These are phyloP conservation scores for Tachystola acroxantha DNA, from an alignment of 2,888 invertebrate genomes.

Conservation along the genomic window DNA sequence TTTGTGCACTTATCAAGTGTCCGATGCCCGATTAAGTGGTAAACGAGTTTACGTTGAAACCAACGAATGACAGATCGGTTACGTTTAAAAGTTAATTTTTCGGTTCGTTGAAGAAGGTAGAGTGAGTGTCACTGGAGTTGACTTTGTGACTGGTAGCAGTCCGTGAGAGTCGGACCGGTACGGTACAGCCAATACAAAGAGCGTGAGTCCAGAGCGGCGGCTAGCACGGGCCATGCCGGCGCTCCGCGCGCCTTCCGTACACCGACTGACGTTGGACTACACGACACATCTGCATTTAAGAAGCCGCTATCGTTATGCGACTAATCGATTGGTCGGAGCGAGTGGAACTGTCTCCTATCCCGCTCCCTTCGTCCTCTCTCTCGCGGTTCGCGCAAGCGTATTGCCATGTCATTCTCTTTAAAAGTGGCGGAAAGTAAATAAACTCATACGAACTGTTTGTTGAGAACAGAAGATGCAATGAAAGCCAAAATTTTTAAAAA, in stretches of 20 bases:
- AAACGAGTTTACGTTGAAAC: conserved; percentile 2
- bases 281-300: conserved; percentile 79
- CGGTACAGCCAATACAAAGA: conserved; percentile 48
- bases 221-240: conserved; percentile 46
- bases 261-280: conserved; percentile 71
- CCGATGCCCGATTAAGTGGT: conserved; percentile 6
- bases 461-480: conserved; percentile 46
- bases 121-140: background rate
- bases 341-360: conserved; percentile 60
- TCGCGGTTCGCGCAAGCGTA: conserved; percentile 61
- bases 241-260: conserved; percentile 56
- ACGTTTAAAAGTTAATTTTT: conserved; percentile 2
- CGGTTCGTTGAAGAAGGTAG: background rate
- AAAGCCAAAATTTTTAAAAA: conserved; percentile 19
- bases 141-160: background rate
- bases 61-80: conserved; percentile 1
- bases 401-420: conserved; percentile 43
- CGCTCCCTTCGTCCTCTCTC: conserved; percentile 49
- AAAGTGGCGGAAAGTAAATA: conserved; percentile 74
- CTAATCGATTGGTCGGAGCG: conserved; percentile 78
- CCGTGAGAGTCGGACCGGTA: conserved; percentile 1
- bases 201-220: conserved; percentile 37
- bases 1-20: conserved; percentile 44
- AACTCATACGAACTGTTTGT: conserved; percentile 65
- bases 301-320: conserved; percentile 78